Evolutionary conservation across 2,113 vertebrate genomes (phyloP).

Genomic region (Dasyornis broadbenti): DNA sequence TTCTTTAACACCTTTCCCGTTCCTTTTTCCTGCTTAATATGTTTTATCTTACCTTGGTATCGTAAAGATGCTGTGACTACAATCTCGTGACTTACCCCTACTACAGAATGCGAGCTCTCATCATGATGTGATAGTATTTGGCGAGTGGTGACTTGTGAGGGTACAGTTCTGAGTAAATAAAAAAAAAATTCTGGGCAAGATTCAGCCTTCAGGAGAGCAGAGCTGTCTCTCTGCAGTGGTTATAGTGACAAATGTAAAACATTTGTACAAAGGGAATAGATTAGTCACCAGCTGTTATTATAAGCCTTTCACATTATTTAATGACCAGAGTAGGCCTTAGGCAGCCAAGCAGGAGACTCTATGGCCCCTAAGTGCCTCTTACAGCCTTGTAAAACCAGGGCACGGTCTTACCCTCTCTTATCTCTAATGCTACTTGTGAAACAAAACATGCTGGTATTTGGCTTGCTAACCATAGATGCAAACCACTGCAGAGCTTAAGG

Average conservation of each 20-base stretch:
- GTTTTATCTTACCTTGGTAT: background rate
- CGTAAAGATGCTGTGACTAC: background rate
- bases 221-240: background rate
- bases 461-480: background rate
- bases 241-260: constrained; percentile 38
- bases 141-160: background rate
- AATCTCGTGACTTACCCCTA: background rate
- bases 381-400: constrained; percentile 43
- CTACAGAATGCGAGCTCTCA: background rate
- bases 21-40: background rate
- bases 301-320: constrained; percentile 42
- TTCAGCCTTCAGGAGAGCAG: background rate
- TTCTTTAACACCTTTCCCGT: background rate
- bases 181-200: background rate
- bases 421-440: constrained; percentile 25
- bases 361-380: constrained; percentile 40
- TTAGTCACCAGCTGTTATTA: constrained; percentile 47
- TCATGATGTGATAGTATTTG: background rate
- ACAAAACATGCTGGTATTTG: background rate
- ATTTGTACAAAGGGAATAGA: constrained; percentile 35
- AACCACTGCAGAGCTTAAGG: constrained; percentile 2
- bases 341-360: constrained; percentile 31
- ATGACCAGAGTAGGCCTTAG: constrained; percentile 16
- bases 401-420: constrained; percentile 12
- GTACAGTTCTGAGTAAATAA: background rate